Conservation (phyloP, 1,140 invertebrate genomes). For the Adoxophyes honmai region DNA sequence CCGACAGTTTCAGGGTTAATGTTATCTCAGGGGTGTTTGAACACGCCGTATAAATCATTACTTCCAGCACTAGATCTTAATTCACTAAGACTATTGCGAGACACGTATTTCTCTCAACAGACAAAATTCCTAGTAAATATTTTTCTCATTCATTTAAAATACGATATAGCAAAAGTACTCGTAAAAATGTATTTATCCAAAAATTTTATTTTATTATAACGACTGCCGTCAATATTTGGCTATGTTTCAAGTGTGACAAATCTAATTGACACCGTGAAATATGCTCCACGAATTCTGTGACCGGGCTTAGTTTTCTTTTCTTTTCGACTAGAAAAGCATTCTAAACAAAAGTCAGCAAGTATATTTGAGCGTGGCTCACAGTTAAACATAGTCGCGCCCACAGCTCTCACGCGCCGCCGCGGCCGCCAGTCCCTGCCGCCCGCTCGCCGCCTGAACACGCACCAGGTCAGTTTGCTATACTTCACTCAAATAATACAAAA, state of each 20-base stretch:
- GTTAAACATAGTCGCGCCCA: constrained; percentile 72
- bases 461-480: constrained; percentile 55
- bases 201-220: not conserved
- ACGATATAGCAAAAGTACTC: too few species aligned
- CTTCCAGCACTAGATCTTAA: too few species aligned
- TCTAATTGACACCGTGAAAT: constrained; percentile 7
- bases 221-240: not conserved
- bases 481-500: constrained; percentile 24
- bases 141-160: too few species aligned
- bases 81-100: too few species aligned
- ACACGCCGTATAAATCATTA: too few species aligned
- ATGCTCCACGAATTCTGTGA: not conserved
- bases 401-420: constrained; percentile 40
- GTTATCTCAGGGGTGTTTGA: too few species aligned
- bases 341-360: constrained; percentile 64
- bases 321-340: constrained; percentile 59
- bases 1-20: too few species aligned
- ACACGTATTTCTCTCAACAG: too few species aligned
- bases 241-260: not conserved
- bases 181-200: not conserved
- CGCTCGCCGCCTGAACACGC: constrained; percentile 56
- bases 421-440: constrained; percentile 54
- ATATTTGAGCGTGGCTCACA: constrained; percentile 69
- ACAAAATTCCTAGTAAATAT: too few species aligned
- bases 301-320: constrained; percentile 17